phyloP scores from a whole-genome alignment of 2,113 vertebrate species.

The Geococcyx californianus region DNA sequence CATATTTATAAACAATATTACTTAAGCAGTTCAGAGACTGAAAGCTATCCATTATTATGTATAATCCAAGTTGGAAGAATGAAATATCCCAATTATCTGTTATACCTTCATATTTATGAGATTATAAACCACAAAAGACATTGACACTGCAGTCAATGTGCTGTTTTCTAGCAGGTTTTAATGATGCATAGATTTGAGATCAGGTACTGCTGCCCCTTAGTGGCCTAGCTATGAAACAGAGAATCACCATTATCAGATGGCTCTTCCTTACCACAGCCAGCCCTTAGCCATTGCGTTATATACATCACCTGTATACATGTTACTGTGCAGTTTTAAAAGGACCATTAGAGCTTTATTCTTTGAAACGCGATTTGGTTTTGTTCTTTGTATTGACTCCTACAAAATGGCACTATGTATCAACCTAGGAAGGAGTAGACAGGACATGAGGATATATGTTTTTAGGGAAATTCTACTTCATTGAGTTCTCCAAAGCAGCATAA shows the following conservation, averaged over 20 bases:
- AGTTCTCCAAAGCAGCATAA: background rate
- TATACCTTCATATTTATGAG: background rate
- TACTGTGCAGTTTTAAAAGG: background rate
- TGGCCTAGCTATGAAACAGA: background rate
- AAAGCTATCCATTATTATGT: background rate
- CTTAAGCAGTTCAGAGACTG: background rate
- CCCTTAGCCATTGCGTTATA: background rate
- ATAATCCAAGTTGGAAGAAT: background rate
- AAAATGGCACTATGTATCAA: background rate
- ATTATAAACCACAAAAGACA: background rate
- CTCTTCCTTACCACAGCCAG: background rate
- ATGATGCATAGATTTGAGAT: background rate
- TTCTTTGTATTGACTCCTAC: background rate
- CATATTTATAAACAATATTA: background rate
- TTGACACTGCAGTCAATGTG: background rate
- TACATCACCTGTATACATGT: background rate
- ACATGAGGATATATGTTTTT: background rate
- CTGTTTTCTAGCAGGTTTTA: background rate
- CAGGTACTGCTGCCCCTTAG: background rate
- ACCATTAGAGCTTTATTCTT: background rate
- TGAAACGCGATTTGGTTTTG: background rate
- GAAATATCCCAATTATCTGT: background rate
- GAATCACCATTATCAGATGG: background rate
- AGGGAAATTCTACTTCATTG: background rate
- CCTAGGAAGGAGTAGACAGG: background rate